Conservation (phyloP, 2,113 vertebrate species). For the Sturnus vulgaris region DNA sequence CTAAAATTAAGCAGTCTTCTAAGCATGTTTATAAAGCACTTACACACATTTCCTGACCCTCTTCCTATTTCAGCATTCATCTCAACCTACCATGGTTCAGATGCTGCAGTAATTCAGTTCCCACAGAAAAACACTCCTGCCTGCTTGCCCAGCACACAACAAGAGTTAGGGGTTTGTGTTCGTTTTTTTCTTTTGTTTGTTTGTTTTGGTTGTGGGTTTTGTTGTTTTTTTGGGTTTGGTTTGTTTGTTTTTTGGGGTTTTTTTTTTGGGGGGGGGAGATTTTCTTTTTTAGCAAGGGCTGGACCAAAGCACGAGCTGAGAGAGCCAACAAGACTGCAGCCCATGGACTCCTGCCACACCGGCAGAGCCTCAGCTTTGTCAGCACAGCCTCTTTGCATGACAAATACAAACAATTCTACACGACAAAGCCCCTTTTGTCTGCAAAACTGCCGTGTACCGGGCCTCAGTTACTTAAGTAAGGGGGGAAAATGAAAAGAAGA, state of each 20-base stretch:
- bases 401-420: constrained; percentile 23
- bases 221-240: background rate
- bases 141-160: background rate
- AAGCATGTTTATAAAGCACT: background rate
- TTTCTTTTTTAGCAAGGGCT: background rate
- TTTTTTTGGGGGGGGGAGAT: background rate
- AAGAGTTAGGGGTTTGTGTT: background rate
- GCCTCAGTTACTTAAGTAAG: background rate
- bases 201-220: background rate
- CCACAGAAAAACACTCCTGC: background rate
- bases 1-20: background rate
- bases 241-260: no score
- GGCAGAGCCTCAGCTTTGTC: constrained; percentile 3
- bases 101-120: background rate
- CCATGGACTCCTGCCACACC: background rate
- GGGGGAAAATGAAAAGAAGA: background rate
- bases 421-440: constrained; percentile 41
- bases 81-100: background rate
- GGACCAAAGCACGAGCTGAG: background rate
- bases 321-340: background rate
- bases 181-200: background rate
- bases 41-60: background rate
- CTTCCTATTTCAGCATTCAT: background rate
- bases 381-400: background rate
- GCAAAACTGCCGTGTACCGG: background rate